Base-by-base conservation (phyloP, 2,888 invertebrate genomes). In the Drosophila testacea region DNA sequence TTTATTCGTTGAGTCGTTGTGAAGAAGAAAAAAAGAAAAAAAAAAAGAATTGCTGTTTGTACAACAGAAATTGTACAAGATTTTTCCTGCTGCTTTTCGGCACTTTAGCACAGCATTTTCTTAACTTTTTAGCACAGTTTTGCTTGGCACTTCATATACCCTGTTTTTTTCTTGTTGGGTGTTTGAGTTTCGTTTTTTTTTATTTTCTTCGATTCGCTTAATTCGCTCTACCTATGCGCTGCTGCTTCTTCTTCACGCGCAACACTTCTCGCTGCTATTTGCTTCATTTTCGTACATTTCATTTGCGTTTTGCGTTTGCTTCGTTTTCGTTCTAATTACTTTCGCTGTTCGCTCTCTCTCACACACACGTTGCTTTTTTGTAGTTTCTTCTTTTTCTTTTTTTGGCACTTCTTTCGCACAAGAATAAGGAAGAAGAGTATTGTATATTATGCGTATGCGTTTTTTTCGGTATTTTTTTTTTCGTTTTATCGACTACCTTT, bases 241-340 rank as follows among this genome's bases (percentile, higher is more conserved):
- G 69, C 73, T 76, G 66, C 64, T 72, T 79, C 68, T 81, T 76
- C 65, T 81, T 76, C 65, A 67, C 77, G 64, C 73, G 66, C 81
- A 79, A 77, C 79, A 71, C 77, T 79, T 81, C 73, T 64, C 69
- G 76, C 65, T 80, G 71, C 74, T 64, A 50, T 65, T 73, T 73
- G 44, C 71, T 71, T 69, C 69, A 39, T 64, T 70, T 61, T 77
- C 55, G 75, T 81, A 74, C 60, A 57, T 68, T 75, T 69, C 50
- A 36, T 50, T 50, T 50, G 34, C 56, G 54, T 47, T 71, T 65
- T 50, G 34, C 56, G 54, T 47, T 71, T 65, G 39, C 67, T 68
- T 69, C 73, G 44, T 68, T 70, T 61, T 77, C 56, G 75, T 81
- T 77, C 73, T 79, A 81, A 83, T 81, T 72, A 77, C 77, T 79